A percentile compares a stretch with the other conserved stretches of the same genome.
phyloP scores from a whole-genome alignment of 1,140 invertebrate species.

The Bombus terrestris region DNA sequence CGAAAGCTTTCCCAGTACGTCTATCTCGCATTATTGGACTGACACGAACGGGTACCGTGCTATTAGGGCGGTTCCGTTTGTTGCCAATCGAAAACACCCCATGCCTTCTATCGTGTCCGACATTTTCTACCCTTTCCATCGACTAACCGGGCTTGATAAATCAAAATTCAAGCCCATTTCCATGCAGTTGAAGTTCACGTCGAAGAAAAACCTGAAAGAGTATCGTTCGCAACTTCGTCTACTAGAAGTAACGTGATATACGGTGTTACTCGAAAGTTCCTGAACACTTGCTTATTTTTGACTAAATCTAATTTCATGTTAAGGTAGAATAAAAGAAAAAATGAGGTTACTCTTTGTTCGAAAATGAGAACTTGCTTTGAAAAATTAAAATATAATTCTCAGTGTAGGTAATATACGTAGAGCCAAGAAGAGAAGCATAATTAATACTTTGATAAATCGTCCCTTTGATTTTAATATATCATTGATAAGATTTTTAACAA shows the following conservation, averaged over 20 bases:
- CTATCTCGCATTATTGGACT: conserved; percentile 22
- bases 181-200: background rate
- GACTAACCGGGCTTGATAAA: background rate
- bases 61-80: conserved; percentile 26
- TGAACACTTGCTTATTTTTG: background rate
- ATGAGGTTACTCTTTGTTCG: no score
- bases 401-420: no score
- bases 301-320: background rate
- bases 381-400: background rate
- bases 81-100: conserved; percentile 10
- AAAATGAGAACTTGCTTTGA: no score
- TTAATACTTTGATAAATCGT: background rate
- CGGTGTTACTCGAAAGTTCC: background rate
- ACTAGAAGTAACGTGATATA: background rate
- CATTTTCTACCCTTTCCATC: background rate
- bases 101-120: background rate
- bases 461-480: background rate
- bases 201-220: background rate
- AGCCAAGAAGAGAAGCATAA: no score
- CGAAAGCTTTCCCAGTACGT: conserved; percentile 23
- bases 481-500: background rate
- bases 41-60: conserved; percentile 7
- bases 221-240: background rate
- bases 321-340: background rate
- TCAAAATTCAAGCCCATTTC: background rate